Evolutionary conservation across 2,888 invertebrate genomes (phyloP).

Genomic region (Allolobophora icterica): DNA sequence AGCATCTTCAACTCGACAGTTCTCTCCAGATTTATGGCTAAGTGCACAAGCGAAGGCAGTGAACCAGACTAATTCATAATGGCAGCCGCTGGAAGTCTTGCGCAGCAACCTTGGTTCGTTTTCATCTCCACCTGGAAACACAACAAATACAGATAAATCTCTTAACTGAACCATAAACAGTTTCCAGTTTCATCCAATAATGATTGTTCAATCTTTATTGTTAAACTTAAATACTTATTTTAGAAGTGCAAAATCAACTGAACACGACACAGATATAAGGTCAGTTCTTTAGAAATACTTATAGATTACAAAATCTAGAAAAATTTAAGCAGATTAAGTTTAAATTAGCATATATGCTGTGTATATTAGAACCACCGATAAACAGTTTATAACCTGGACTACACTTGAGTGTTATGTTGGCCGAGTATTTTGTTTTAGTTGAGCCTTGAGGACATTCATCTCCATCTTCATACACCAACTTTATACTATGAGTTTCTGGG

Average conservation of each 20-base stretch:
- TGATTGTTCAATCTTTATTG: not conserved
- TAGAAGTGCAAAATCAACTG: not conserved
- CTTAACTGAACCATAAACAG: not conserved
- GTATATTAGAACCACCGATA: not conserved
- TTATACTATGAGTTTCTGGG: not conserved
- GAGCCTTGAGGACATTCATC: not conserved
- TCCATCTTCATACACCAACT: not conserved
- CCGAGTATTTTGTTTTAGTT: not conserved
- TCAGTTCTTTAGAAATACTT: not conserved
- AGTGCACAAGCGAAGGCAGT: slow-evolving; percentile 29
- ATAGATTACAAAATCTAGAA: not conserved
- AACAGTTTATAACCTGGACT: not conserved
- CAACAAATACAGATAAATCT: not conserved
- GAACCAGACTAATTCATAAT: slow-evolving; percentile 29
- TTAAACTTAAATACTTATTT: not conserved
- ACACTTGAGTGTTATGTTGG: slow-evolving; percentile 26
- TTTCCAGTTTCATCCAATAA: not conserved
- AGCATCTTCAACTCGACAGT: slow-evolving; percentile 30
- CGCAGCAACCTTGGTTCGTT: not conserved
- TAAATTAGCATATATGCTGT: not conserved
- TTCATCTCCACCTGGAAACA: slow-evolving; percentile 2
- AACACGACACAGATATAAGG: not conserved
- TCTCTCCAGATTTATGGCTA: slow-evolving; percentile 20
- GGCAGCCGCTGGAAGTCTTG: slow-evolving; percentile 30
- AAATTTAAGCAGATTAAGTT: not conserved